Conservation (phyloP, 2,797 vertebrate species). For the Dermochelys coriacea region DNA sequence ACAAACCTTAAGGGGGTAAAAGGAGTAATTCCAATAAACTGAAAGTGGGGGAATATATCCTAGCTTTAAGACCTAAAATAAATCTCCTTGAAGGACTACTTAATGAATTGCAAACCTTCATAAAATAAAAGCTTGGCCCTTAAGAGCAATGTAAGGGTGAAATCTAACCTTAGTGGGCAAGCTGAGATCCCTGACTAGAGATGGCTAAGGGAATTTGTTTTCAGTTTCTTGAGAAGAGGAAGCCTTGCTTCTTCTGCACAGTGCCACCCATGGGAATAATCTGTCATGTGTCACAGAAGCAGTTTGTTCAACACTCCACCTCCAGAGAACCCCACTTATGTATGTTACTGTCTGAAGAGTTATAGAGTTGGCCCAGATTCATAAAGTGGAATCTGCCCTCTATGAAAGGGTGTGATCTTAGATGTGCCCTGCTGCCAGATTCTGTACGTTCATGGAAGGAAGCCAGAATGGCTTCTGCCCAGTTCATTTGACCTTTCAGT, state of each 20-base stretch:
- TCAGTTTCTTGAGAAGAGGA: too few relatives aligned
- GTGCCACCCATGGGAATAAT: background rate
- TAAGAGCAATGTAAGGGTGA: too few relatives aligned
- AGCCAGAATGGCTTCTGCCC: background rate
- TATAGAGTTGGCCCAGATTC: too few relatives aligned
- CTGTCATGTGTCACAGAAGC: background rate
- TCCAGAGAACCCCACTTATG: background rate
- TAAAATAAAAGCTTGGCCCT: background rate
- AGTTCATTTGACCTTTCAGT: background rate
- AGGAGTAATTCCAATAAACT: background rate
- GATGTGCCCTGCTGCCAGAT: background rate
- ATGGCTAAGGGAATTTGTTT: too few relatives aligned
- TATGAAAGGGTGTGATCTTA: background rate
- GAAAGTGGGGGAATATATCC: rapidly evolving
- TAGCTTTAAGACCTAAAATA: background rate
- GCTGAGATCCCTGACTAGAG: too few relatives aligned
- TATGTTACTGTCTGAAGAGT: background rate
- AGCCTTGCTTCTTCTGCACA: background rate
- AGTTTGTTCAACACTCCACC: background rate
- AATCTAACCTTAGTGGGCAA: too few relatives aligned
- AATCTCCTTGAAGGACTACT: background rate
- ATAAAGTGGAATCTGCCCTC: background rate
- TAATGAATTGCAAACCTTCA: background rate
- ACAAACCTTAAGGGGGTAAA: too few relatives aligned
- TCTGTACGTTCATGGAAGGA: background rate